Base-by-base conservation (phyloP, 2,888 invertebrate genomes). In the Sphecodes monilicornis region DNA sequence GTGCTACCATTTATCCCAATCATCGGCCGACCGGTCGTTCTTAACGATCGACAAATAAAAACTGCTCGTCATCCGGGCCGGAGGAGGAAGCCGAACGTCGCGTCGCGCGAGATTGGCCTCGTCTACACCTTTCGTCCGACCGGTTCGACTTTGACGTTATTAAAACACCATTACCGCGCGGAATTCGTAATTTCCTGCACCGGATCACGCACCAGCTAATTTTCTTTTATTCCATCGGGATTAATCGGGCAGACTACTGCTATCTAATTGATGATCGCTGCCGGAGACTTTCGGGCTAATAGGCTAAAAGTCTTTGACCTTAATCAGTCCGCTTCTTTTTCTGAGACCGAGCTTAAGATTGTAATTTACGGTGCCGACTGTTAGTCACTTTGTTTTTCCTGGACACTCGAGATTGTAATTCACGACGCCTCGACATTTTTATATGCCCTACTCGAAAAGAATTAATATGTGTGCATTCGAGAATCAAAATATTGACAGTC, bases 1-100 rank as follows among this genome's bases (percentile, higher is more conserved):
- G 94, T 93, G 94, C 94, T 93, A 92, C 93, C 94, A 93, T 94
- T 94, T 94, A 94, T 94, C 91, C 94, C 94, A 94, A 94, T 94
- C 94, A 94, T 93, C 92, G 91, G 90, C 88, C 88, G 88, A 90
- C 90, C 91, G 91, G 91, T 92, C 90, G 91, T 91, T 91, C 91
- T 92, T 91, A 92, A 92, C 92, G 93, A 94, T 93, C 92, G 93
- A 91, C 93, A 92, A 93, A 93, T 92, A 93, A 92, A 92, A 92
- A 91, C 91, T 89, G 84, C 90, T 89, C 92, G 91, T 92, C 93
- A 93, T 93, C 93, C 94, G 92, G 92, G 91, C 89, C 81, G 50
- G 85, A 85, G 87, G 88, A 93, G 92, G 93, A 93, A 93, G 89
- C 91, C 88, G 81, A 85, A 88, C 83, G 82, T 80, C 87, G 71